Base-by-base conservation (phyloP, 2,797 vertebrate genomes). In the Emydoidea blandingii region DNA sequence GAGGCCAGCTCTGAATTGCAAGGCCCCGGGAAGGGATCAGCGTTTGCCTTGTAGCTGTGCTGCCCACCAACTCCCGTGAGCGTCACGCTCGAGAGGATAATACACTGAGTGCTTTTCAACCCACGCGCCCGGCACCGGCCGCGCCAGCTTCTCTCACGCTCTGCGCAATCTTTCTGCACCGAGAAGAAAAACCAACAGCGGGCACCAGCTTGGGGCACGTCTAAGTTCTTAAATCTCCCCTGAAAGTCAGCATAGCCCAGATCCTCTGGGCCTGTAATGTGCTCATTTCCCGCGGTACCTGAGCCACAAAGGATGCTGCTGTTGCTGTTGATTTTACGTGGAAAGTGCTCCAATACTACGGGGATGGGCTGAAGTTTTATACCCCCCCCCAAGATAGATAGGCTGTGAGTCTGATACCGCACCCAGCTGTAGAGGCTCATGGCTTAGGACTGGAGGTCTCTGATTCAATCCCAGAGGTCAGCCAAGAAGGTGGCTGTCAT, bases 381-480 rank as follows among this genome's bases (percentile, higher is more conserved):
- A 44, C 21, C 23, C 23, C 41, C 41, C 6, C 41, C 41, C 2
- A 44, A 14, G 11, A 27, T 10, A 7, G 37, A 44, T 12, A 25
- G 37, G 37, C 37, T 44, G 68, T 25, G 37, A 74, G 23, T 65
- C 59, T 74, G 68, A 74, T 44, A 15, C 23, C 12, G 6, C 37
- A 37, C 68, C 65, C 87, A 16, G 34, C 57, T 52, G n/a, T 50
- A 4, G 5, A 31, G 25, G 65, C 0, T 0, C 16, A 0, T 0
- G 0, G 5, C 25, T 82, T 4, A 11, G 4, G 62, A 44, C 47
- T 18, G 44, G 27, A 80, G 6, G 23, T 16, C 34, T 41, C 25
- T 2, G 1, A 0, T 65, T 79, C 5, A 54, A 25, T 3, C 9
- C 49, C 41, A 29, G 6, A 1, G 41, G 6, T 41, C 41, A 44